Percentiles rank a stretch among this genome's conserved stretches.
Conservation (phyloP, 2,888 invertebrate species). For the Pachycephus smyrnensis region DNA sequence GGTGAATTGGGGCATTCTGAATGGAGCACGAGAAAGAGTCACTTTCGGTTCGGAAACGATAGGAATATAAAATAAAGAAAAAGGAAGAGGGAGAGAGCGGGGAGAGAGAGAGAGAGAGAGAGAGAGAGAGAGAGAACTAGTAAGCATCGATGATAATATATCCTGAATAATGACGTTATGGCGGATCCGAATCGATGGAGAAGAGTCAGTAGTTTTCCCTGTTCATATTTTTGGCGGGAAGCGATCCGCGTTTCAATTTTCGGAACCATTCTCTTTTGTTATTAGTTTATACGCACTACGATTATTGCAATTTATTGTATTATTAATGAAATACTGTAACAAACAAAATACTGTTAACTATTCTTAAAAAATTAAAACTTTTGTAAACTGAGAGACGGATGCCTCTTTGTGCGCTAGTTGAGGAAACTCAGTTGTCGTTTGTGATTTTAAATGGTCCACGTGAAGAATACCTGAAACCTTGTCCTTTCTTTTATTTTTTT, state of each 20-base stretch:
- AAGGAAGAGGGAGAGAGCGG: conserved; percentile 31
- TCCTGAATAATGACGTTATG: neutral
- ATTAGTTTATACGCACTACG: conserved; percentile 63
- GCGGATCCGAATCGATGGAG: neutral
- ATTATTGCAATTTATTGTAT: conserved; percentile 64
- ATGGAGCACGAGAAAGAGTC: neutral
- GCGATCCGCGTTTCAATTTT: conserved; percentile 31
- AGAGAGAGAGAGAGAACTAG: conserved; percentile 27
- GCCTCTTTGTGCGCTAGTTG: neutral
- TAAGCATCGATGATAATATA: conserved; percentile 7
- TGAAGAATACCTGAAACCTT: neutral
- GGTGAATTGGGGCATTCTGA: neutral
- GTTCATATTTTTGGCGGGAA: neutral
- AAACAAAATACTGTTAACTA: conserved; percentile 66
- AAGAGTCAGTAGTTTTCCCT: neutral
- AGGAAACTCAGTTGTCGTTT: neutral
- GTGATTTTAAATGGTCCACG: neutral
- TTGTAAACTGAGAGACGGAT: conserved; percentile 58
- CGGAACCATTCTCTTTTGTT: conserved; percentile 55
- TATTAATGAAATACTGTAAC: conserved; percentile 65
- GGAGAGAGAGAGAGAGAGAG: conserved; percentile 29
- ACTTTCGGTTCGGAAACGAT: neutral
- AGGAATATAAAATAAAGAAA: conserved; percentile 12
- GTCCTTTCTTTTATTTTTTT: neutral
- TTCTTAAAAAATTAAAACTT: conserved; percentile 66